These are phyloP conservation scores for Apostichopus leukothele DNA, from an alignment of 53 echinoderm and acorn worm species.

Conservation along the genomic window DNA sequence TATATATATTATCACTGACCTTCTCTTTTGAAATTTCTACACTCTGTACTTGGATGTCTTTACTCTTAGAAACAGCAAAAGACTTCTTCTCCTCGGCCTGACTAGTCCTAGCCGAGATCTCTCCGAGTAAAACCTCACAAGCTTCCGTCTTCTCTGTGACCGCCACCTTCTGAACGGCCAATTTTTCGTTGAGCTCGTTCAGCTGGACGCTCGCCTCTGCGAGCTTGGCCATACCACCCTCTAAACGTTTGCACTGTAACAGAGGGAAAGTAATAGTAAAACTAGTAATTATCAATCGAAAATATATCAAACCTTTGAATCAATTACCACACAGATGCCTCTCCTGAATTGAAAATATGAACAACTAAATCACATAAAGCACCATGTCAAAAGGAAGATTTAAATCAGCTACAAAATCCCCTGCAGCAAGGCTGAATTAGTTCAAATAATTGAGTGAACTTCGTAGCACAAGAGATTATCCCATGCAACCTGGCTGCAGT, in stretches of 20 bases:
- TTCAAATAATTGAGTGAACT: too few relatives aligned
- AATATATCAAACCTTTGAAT: too few relatives aligned
- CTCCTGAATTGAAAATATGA: too few relatives aligned
- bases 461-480: too few relatives aligned
- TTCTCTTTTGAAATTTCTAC: constrained; percentile 86
- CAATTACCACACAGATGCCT: too few relatives aligned
- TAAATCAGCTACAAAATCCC: too few relatives aligned
- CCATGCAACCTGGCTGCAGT: too few relatives aligned
- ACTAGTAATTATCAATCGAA: too few relatives aligned
- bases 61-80: constrained; percentile 85
- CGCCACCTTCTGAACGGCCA: constrained; percentile 97
- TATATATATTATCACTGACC: constrained; percentile 46
- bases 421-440: too few relatives aligned
- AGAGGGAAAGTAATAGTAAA: too few relatives aligned
- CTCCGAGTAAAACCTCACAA: constrained; percentile 85
- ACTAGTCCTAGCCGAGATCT: constrained; percentile 80
- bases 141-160: constrained; percentile 90
- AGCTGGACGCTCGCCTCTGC: constrained; percentile 97
- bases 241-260: constrained; percentile 90
- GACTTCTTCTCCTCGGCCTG: constrained; percentile 93
- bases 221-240: constrained; percentile 98
- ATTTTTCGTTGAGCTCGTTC: constrained; percentile 96
- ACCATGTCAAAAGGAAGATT: too few relatives aligned
- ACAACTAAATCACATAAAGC: too few relatives aligned
- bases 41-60: constrained; percentile 94